Evolutionary conservation across 2,888 invertebrate genomes (phyloP), one percentile per base, ranked within the genome.

Genomic region (Graphium colonna): DNA sequence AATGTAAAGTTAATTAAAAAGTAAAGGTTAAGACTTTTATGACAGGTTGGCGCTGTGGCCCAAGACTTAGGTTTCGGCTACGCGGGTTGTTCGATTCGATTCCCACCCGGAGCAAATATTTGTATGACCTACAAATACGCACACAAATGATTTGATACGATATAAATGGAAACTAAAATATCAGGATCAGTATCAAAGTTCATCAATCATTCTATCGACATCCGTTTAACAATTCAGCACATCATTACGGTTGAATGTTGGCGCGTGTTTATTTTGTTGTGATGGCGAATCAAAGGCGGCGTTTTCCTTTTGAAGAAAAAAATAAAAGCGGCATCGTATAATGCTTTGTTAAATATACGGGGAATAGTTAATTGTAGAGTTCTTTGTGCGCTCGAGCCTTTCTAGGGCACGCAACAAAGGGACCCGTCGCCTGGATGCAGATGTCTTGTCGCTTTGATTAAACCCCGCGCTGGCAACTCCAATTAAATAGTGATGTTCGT

Each of bases 391-490:
- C 10, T 12, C 21, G 18, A 39, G 45, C 28, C 28, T 44, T 38
- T 38, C 33, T 31, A 16, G 16, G 17, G 15, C 26, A 10, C 39
- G 9, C 13, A 3, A 53, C 48, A 53, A 53, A 42, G 21, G 39
- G 13, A 43, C 28, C 39, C 43, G 28, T 33, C 17, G 17, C 13
- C 12, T 13, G n/a, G 36, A 46, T 41, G 26, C 31, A 26, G 13
- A 48, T 8, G 28, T 43, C 42, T 48, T 38, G 39, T 28, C 39
- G 43, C 31, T 53, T 49, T 53, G 38, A 48, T 53, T 53, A 49
- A n/a, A 53, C 13, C n/a, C 21, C 26, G 16, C 46, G 31, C 36
- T 43, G 42, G 31, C 47, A 43, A 38, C 43, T 39, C 28, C 41
- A 41, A 53, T 53, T 48, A 53, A 17, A 33, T n/a, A n/a, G 9